A percentile compares a stretch with the other conserved stretches of the same genome.
phyloP scores from a whole-genome alignment of 2,888 invertebrate species.

The Crepidodera aurea region DNA sequence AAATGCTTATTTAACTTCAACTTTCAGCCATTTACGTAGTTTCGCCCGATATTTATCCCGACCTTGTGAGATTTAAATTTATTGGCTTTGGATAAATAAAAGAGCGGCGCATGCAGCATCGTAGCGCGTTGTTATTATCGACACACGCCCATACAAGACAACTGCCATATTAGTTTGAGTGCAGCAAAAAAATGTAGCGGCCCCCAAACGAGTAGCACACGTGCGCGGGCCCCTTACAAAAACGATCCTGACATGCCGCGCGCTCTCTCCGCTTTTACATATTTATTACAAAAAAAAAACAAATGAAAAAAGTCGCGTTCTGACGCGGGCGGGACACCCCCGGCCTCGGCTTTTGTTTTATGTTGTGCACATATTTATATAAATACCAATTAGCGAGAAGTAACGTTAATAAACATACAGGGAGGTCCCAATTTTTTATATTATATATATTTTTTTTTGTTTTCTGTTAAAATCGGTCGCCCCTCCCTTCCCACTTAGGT shows the following conservation, averaged over 20 bases:
- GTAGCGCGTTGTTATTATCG: conserved; percentile 18
- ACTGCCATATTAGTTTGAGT: conserved; percentile 61
- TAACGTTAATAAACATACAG: conserved; percentile 3
- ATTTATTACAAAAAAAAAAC: conserved; percentile 33
- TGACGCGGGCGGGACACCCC: conserved; percentile 8
- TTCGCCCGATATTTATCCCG: neutral
- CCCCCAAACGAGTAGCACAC: conserved; percentile 4
- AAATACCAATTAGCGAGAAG: conserved; percentile 23
- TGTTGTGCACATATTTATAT: conserved; percentile 38
- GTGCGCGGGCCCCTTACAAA: conserved; percentile 16
- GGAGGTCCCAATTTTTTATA: conserved; percentile 24
- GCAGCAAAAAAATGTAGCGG: conserved; percentile 48
- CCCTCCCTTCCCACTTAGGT: conserved; percentile 6
- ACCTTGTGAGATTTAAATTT: conserved; percentile 21
- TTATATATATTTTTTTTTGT: conserved; percentile 26
- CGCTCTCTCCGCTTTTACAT: conserved; percentile 30
- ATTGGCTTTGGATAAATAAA: conserved; percentile 32
- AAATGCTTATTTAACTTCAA: too few species aligned
- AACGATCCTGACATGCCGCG: conserved; percentile 39
- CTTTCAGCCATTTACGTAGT: too few species aligned
- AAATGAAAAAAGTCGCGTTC: conserved; percentile 3
- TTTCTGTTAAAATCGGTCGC: conserved; percentile 26
- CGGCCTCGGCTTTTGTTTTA: conserved; percentile 29
- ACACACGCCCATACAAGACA: conserved; percentile 35
- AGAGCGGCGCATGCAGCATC: conserved; percentile 38